Base-by-base conservation (phyloP, 1,140 invertebrate genomes). In the Trachelipus rathkii region DNA sequence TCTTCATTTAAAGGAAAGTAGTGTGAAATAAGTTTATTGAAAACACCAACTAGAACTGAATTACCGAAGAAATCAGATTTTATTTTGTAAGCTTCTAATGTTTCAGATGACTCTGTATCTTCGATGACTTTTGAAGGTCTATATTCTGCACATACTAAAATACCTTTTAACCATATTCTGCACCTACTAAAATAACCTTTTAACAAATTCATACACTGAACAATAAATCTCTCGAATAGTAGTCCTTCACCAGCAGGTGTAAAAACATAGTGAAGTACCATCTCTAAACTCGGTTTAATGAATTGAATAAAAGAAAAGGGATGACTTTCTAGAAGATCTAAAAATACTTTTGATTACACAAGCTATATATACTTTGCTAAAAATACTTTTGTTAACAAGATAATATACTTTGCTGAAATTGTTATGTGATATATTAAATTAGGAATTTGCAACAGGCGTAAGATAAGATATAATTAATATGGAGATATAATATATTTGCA, bases 191-290 rank as follows among this genome's bases (percentile, higher is more conserved):
- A 77, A 96, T 92, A 0, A n/a, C n/a, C n/a, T 85, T 95, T 96
- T 44, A 96, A 90, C 74, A 96, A 87, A 86, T 96, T 96, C 75
- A 97, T 89, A 81, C 92, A 93, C 78, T 95, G 92, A 79, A 97
- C 94, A 60, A 90, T 90, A 84, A 97, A 94, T 83, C 90, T 87
- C 84, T 95, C 93, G 86, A 94, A 96, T 33, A 91, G 84, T 44
- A 91, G 88, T 81, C 87, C 85, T 85, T 92, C 89, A 50, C 91
- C 92, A 78, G 88, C 87, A 76, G 91, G 89, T 23, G 93, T 94
- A 84, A 98, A 97, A 80, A 93, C 92, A 85, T 94, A 95, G 84
- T 90, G 92, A 69, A 92, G 88, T 24, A 92, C 89, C 82, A 95
- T 93, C 83, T 96, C 91, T 74, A 97, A 84, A 0, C 92, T 90